A percentile compares a stretch with the other conserved stretches of the same genome.
Conservation (phyloP, 2,888 invertebrate genomes). For the Hedya salicella region DNA sequence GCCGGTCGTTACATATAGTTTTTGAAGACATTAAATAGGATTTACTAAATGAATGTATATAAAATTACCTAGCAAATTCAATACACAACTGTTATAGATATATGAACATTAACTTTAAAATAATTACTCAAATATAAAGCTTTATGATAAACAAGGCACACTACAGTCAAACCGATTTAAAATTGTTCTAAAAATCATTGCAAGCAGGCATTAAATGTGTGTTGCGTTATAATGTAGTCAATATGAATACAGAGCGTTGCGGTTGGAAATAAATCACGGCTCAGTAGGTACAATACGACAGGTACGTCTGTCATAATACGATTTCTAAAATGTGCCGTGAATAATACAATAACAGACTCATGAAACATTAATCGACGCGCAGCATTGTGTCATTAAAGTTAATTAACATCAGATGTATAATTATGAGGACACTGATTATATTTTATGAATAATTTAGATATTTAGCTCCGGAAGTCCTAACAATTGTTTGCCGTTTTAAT, state of each 20-base stretch:
- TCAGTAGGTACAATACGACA: conserved; percentile 32
- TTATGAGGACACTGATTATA: conserved; percentile 76
- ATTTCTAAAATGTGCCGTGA: conserved; percentile 43
- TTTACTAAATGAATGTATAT: too few relatives aligned
- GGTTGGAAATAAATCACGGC: conserved; percentile 44
- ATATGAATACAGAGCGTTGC: conserved; percentile 26
- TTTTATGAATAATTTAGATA: conserved; percentile 77
- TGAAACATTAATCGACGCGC: conserved; percentile 41
- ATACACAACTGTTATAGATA: too few relatives aligned
- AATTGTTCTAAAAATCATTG: conserved; percentile 11
- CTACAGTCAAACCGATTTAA: background rate
- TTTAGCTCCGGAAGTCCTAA: conserved; percentile 74
- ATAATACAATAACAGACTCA: conserved; percentile 43
- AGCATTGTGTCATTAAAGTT: conserved; percentile 46
- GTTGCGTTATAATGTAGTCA: conserved; percentile 34
- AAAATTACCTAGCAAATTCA: too few relatives aligned
- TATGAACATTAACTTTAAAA: background rate
- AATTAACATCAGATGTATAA: conserved; percentile 70
- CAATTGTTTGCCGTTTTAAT: conserved; percentile 73
- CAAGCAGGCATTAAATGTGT: conserved; percentile 11
- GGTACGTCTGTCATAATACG: conserved; percentile 40
- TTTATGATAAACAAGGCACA: background rate
- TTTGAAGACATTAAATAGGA: too few relatives aligned
- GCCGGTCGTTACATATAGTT: too few relatives aligned
- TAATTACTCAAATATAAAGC: background rate